Base-by-base conservation (phyloP, 2,888 invertebrate genomes). In the Oligia fasciuncula region DNA sequence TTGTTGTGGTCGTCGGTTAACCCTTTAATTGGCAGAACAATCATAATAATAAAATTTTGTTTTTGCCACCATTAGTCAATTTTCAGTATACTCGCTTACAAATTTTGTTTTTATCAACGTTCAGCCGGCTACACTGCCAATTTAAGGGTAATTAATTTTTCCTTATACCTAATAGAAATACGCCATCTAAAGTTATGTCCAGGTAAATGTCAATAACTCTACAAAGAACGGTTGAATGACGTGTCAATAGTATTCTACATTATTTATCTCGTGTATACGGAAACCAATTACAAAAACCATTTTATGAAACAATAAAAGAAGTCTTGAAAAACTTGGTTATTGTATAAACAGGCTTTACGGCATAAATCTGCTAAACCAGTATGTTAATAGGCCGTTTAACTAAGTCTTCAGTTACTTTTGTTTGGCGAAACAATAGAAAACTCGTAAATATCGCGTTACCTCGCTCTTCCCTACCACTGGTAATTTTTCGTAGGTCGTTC, bases 391-490 rank as follows among this genome's bases (percentile, higher is more conserved):
- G 71, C 68, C 67, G 51, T 79, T 84, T 66, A 83, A 69, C 62
- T 40, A 43, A 85, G 73, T 83, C 73, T 84, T 76, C 51, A 51
- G 74, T 86, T 84, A 84, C 87, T 77, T 85, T 86, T 85, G 85
- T 85, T 80, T 71, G 1, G 13, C 17, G 14, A 5, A 73, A 84
- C 87, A 85, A 87, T 63, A 77, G 84, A 40, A 72, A 79, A 77
- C 84, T 75, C 80, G 87, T 84, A 60, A 62, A 76, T 74, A 85
- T 85, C 85, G 71, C 54, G 85, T 85, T 84, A 65, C 87, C 29
- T 49, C 23, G 69, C 70, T 60, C 23, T 60, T 19, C 46, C 17
- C 14, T 60, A 35, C 60, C 35, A 62, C 40, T 46, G 43, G 63
- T 65, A 35, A 74, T 67, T 65, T 57, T 9, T n/a, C 57, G 57